These are phyloP conservation scores for Aurelia coerulea DNA, from an alignment of 30 jellyfish, hydroid and myxozoan genomes.

Conservation along the genomic window DNA sequence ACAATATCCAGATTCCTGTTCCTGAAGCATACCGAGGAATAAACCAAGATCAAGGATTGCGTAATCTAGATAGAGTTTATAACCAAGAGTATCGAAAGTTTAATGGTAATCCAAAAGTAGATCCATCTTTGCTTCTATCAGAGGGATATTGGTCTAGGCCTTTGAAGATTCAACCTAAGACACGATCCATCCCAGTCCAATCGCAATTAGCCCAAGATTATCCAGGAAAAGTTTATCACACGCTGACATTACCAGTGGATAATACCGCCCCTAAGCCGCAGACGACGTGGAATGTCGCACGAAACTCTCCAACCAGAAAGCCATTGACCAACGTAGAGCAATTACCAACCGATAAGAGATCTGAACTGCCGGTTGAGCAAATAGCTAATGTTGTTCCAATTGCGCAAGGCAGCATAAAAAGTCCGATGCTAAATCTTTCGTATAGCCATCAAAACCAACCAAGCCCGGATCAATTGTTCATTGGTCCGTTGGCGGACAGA, in stretches of 20 bases:
- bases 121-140: constrained; percentile 56
- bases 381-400: not conserved
- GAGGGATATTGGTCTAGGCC: constrained; percentile 80
- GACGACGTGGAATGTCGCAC: constrained; percentile 5
- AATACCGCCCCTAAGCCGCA: constrained; percentile 11
- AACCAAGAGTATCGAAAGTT: constrained; percentile 46
- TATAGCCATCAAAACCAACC: not conserved
- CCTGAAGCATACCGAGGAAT: not conserved
- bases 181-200: constrained; percentile 49
- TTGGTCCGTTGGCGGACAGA: constrained; percentile 39
- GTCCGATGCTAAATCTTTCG: not conserved
- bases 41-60: not conserved
- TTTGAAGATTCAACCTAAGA: constrained; percentile 26
- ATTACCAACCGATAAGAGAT: constrained; percentile 23
- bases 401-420: not conserved
- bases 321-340: not conserved
- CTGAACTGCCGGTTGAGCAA: not conserved
- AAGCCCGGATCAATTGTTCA: constrained; percentile 19
- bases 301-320: constrained; percentile 46
- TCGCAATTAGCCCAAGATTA: constrained; percentile 17
- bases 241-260: constrained; percentile 51
- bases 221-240: constrained; percentile 62
- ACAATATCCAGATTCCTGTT: not conserved
- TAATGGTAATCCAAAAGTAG: constrained; percentile 64
- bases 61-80: constrained; percentile 42